These are phyloP conservation scores for Poecilus cupreus DNA, from an alignment of 2,888 invertebrate genomes.

Conservation along the genomic window DNA sequence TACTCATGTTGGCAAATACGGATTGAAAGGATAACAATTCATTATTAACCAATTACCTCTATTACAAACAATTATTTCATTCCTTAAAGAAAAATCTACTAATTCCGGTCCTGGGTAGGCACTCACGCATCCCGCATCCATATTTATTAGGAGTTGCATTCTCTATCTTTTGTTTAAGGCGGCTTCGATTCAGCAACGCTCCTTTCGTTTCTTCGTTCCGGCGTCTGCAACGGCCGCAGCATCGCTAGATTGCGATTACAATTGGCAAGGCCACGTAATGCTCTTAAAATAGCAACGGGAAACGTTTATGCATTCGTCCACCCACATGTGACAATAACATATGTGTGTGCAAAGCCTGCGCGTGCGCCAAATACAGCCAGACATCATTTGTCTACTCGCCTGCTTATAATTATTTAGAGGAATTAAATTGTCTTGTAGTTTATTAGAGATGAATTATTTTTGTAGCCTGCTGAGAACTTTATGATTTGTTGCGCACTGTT, in stretches of 20 bases:
- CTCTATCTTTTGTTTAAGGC: slow-evolving; percentile 12
- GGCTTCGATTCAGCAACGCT: neutral
- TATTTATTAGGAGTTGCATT: neutral
- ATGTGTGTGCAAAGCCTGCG: neutral
- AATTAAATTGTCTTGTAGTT: slow-evolving; percentile 18
- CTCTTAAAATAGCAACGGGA: slow-evolving; percentile 62
- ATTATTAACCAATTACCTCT: no score
- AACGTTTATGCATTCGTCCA: slow-evolving; percentile 61
- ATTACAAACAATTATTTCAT: no score
- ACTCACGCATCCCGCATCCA: neutral
- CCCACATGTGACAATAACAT: slow-evolving; percentile 57
- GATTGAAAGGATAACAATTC: no score
- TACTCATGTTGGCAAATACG: no score
- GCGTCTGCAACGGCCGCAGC: neutral
- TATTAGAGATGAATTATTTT: neutral
- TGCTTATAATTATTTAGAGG: neutral
- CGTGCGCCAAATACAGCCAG: slow-evolving; percentile 17
- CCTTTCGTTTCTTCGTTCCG: neutral
- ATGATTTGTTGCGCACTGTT: neutral
- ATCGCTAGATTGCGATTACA: slow-evolving; percentile 45
- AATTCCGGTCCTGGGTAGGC: neutral
- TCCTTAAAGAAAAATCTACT: neutral
- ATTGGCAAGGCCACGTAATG: slow-evolving; percentile 61
- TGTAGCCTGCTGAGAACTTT: neutral
- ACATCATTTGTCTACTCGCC: slow-evolving; percentile 16